phyloP scores from a whole-genome alignment of 1,140 invertebrate genomes.

The Tribolium madens region DNA sequence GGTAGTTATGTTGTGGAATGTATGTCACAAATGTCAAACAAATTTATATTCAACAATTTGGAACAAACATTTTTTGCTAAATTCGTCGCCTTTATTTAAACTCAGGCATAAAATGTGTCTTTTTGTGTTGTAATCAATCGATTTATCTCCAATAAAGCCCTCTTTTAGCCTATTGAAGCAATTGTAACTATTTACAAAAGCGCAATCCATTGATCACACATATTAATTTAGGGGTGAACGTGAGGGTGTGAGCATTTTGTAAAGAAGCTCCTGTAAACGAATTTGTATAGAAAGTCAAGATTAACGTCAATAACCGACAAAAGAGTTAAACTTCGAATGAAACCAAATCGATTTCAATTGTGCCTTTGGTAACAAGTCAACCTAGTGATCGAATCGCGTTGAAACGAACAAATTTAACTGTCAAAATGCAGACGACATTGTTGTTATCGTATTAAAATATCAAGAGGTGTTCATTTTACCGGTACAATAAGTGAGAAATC shows the following conservation, averaged over 20 bases:
- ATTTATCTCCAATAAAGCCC: too few relatives aligned
- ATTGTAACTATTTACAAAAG: too few relatives aligned
- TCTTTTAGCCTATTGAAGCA: too few relatives aligned
- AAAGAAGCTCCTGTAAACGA: conserved; percentile 4
- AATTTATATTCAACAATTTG: too few relatives aligned
- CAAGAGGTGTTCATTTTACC: conserved; percentile 34
- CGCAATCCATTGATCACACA: not conserved
- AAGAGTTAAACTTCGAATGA: conserved; percentile 5
- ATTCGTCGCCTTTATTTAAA: too few relatives aligned
- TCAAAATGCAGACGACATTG: conserved; percentile 21
- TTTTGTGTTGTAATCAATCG: too few relatives aligned
- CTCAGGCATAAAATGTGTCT: too few relatives aligned
- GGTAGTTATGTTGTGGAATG: too few relatives aligned
- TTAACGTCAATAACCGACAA: conserved; percentile 11
- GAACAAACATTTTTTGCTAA: too few relatives aligned
- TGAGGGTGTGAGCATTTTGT: conserved; percentile 10
- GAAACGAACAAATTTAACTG: conserved; percentile 19
- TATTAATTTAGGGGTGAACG: conserved; percentile 36
- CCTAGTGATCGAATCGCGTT: not conserved
- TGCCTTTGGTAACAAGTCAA: not conserved
- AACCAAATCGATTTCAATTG: conserved; percentile 4
- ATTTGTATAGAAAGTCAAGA: conserved; percentile 34
- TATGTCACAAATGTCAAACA: too few relatives aligned
- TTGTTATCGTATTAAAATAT: conserved; percentile 51
- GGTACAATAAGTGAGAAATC: conserved; percentile 49